phyloP scores from a whole-genome alignment of 2,888 invertebrate species.

The Allygus modestus region DNA sequence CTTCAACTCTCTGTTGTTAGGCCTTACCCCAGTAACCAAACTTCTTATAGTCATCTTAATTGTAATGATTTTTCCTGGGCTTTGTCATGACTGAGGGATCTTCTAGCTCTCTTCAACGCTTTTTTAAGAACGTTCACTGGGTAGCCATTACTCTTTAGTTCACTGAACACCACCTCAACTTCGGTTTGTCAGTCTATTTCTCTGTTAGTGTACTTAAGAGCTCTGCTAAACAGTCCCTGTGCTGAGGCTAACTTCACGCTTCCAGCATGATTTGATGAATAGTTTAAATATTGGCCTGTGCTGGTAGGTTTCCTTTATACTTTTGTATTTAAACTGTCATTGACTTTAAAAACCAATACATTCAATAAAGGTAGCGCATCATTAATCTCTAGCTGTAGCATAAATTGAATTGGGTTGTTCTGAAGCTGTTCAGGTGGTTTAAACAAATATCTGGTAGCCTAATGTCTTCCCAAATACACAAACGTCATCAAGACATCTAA shows the following conservation, averaged over 20 bases:
- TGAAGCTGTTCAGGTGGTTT: background rate
- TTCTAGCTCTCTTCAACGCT: slow-evolving; percentile 26
- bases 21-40: too few relatives aligned
- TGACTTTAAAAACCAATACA: background rate
- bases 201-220: background rate
- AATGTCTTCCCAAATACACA: background rate
- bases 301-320: background rate
- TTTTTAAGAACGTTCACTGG: background rate
- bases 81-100: too few relatives aligned
- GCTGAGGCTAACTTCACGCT: background rate
- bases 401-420: background rate
- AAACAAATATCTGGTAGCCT: background rate
- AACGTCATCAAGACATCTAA: background rate
- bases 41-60: too few relatives aligned
- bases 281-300: background rate
- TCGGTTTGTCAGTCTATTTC: background rate
- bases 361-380: background rate
- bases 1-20: too few relatives aligned
- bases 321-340: background rate
- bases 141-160: background rate
- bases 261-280: too few relatives aligned
- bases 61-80: too few relatives aligned
- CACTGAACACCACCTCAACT: background rate
- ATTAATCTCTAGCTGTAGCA: background rate
- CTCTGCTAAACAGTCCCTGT: background rate